A percentile compares a stretch with the other conserved stretches of the same genome.
These are phyloP conservation scores for Leptinotarsa defecta DNA, from an alignment of 1,140 invertebrate species.

Conservation along the genomic window DNA sequence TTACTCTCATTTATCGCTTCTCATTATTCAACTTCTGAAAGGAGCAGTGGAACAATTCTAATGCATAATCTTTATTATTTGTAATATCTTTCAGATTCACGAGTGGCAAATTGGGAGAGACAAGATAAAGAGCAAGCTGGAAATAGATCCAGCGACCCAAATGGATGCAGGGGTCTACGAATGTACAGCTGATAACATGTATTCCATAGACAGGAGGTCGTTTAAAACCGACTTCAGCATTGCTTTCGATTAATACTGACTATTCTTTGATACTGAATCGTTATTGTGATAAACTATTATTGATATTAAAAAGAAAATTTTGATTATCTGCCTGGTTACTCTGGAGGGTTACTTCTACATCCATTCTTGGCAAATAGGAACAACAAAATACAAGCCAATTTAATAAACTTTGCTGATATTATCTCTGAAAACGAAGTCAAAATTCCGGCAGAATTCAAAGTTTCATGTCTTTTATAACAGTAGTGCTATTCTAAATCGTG, in stretches of 20 bases:
- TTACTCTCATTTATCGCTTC: too few species aligned
- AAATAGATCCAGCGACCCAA: constrained; percentile 91
- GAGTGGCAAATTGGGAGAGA: constrained; percentile 83
- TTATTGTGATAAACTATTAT: neutral
- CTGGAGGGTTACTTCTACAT: too few species aligned
- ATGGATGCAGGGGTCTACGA: constrained; percentile 91
- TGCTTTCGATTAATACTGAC: constrained; percentile 80
- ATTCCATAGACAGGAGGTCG: constrained; percentile 84
- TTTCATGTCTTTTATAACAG: too few species aligned
- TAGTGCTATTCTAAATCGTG: too few species aligned
- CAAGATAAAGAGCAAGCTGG: constrained; percentile 87
- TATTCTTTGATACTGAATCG: constrained; percentile 63
- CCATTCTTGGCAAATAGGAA: too few species aligned
- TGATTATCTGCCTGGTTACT: too few species aligned
- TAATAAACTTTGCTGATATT: too few species aligned
- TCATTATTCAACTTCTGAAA: too few species aligned
- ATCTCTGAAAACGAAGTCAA: too few species aligned
- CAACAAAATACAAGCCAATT: too few species aligned
- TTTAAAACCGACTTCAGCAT: constrained; percentile 93
- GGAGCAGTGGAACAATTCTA: too few species aligned
- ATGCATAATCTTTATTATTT: neutral
- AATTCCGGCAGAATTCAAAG: too few species aligned
- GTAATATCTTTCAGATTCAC: constrained; percentile 68
- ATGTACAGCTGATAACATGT: constrained; percentile 91
- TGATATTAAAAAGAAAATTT: neutral